Conservation (phyloP, 2,797 vertebrate species). For the Ispidina picta region DNA sequence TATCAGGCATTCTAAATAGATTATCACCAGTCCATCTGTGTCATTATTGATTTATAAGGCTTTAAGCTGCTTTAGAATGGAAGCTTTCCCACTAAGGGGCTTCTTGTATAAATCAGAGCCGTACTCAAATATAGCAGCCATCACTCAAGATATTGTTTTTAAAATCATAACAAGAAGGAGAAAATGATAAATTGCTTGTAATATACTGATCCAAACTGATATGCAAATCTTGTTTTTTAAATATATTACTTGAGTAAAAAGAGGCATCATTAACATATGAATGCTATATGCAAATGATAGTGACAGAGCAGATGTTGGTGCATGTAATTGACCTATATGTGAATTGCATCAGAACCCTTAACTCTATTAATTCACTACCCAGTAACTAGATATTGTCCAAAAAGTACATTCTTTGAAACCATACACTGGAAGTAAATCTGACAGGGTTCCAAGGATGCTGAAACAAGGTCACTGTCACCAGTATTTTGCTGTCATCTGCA, state of each 20-base stretch:
- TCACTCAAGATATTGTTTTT: slow-evolving; percentile 87
- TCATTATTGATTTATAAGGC: slow-evolving; percentile 99
- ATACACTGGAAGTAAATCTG: slow-evolving; percentile 84
- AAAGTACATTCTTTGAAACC: slow-evolving; percentile 85
- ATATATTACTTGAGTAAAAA: slow-evolving; percentile 90
- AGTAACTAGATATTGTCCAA: slow-evolving; percentile 89
- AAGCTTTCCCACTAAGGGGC: slow-evolving; percentile 91
- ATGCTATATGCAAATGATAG: slow-evolving; percentile 99
- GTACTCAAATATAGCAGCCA: slow-evolving; percentile 88
- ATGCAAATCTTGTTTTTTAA: slow-evolving; percentile 93
- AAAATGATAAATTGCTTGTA: slow-evolving; percentile 90
- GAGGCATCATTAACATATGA: slow-evolving; percentile 99
- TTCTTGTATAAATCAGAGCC: slow-evolving; percentile 91
- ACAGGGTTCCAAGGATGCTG: slow-evolving; percentile 82
- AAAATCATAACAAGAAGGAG: slow-evolving; percentile 83
- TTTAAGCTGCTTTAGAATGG: slow-evolving; percentile 95
- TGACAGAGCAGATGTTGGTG: slow-evolving; percentile 99
- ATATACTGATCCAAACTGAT: slow-evolving; percentile 88
- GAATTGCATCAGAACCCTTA: slow-evolving; percentile 99
- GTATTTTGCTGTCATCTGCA: slow-evolving; percentile 85
- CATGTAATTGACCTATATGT: slow-evolving; percentile 99
- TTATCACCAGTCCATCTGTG: slow-evolving; percentile 99
- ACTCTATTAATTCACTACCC: slow-evolving; percentile 91
- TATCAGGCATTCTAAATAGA: slow-evolving; percentile 99
- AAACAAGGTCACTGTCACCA: slow-evolving; percentile 84